Percentiles rank a stretch among this genome's conserved stretches.
These are phyloP conservation scores for Drosophila lutescens DNA, from an alignment of 2,888 invertebrate genomes.

Conservation along the genomic window DNA sequence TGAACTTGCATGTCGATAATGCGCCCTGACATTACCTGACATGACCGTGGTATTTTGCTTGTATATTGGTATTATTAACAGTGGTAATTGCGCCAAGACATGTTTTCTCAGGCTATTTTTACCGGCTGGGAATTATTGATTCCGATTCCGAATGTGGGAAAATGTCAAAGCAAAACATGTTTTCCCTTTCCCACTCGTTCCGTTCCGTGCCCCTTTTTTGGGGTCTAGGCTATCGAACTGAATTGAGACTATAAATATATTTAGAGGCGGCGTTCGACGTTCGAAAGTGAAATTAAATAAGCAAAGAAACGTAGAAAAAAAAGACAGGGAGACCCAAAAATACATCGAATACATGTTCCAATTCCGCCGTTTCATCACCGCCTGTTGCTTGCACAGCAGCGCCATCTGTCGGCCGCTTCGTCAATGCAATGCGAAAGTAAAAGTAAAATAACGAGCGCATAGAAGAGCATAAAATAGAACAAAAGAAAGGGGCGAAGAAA, in stretches of 20 bases:
- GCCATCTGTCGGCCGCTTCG: slow-evolving; percentile 29
- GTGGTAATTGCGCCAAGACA: slow-evolving; percentile 34
- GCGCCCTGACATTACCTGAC: slow-evolving; percentile 45
- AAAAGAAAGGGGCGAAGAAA: background rate
- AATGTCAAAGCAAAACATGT: slow-evolving; percentile 14
- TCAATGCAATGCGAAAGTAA: slow-evolving; percentile 23
- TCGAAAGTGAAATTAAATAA: slow-evolving; percentile 33
- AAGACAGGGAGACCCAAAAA: slow-evolving; percentile 15
- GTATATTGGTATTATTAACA: slow-evolving; percentile 25
- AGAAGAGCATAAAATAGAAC: slow-evolving; percentile 10
- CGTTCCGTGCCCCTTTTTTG: slow-evolving; percentile 34
- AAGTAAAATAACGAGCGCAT: slow-evolving; percentile 10
- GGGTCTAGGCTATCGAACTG: slow-evolving; percentile 55
- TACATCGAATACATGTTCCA: slow-evolving; percentile 17
- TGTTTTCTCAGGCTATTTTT: slow-evolving; percentile 21
- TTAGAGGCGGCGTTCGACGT: slow-evolving; percentile 3
- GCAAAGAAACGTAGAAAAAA: slow-evolving; percentile 11
- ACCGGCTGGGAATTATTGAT: slow-evolving; percentile 23
- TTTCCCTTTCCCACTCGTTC: slow-evolving; percentile 21
- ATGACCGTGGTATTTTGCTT: slow-evolving; percentile 2
- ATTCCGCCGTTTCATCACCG: slow-evolving; percentile 13
- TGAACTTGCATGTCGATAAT: slow-evolving; percentile 77
- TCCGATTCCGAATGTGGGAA: slow-evolving; percentile 17
- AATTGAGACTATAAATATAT: slow-evolving; percentile 31
- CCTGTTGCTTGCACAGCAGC: slow-evolving; percentile 32